Base-by-base conservation (phyloP, 2,797 vertebrate genomes). In the Pseudomugil gertrudae region DNA sequence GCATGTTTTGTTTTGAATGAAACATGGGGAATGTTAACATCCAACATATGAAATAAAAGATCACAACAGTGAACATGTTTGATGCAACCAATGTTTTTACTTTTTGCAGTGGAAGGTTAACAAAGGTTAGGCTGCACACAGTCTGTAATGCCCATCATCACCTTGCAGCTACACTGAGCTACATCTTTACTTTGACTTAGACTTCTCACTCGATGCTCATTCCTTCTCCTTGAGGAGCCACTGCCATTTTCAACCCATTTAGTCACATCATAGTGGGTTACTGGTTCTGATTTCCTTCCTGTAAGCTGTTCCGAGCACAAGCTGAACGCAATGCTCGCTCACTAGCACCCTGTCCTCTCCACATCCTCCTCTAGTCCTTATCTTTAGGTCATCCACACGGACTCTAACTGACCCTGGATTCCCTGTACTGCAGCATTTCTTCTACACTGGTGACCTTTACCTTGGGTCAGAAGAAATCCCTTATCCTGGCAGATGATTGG, bases 381-480 rank as follows among this genome's bases (percentile, higher is more conserved):
- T 83, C 85, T 86, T 47, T 17, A 36, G 52, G 72, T 67, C 59
- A 67, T 71, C 77, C 75, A 27, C 64, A 63, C 76, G 76, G 32
- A 80, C 74, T 63, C 65, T 47, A 65, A 57, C 62, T n/a, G 58
- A 48, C 63, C 59, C 68, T 79, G 63, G 70, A 78, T 84, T 86
- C 62, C 29, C 30, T 74, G 29, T 59, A 74, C 72, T 72, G 56
- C 77, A 83, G 74, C 75, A 77, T 75, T 87, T 87, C 61, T 72
- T 78, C 63, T 61, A 70, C 74, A 74, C 60, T 29, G 65, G 7
- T 52, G 79, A 87, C 76, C 63, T 80, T 80, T 74, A 65, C 57
- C 74, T 80, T 52, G 29, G 79, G 83, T 85, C 83, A 74, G 30
- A n/a, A 72, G 33, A 83, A 80, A 86, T 67, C 69, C 71, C 81